Evolutionary conservation across 37 sponge, comb jelly and placozoan species (phyloP).

Genomic region (Amphimedon queenslandica): DNA sequence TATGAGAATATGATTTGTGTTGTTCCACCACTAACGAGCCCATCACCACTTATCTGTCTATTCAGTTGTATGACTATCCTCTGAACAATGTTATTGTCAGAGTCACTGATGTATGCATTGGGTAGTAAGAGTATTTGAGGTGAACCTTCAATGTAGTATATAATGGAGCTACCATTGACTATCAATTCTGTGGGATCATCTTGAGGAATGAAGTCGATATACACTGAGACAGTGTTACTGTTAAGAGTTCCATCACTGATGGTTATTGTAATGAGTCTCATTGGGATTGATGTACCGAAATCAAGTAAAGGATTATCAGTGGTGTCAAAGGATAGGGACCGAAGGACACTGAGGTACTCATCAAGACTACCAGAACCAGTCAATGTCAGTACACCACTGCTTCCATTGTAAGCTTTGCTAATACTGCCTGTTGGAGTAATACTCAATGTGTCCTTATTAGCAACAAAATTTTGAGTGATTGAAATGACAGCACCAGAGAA

Average conservation of each 20-base stretch:
- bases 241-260: slow-evolving; percentile 53
- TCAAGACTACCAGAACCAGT: slow-evolving; percentile 37
- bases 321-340: slow-evolving; percentile 38
- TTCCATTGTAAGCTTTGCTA: not conserved
- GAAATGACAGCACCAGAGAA: slow-evolving; percentile 32
- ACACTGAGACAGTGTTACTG: slow-evolving; percentile 15
- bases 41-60: slow-evolving; percentile 5
- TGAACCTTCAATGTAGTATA: slow-evolving; percentile 41
- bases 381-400: slow-evolving; percentile 25
- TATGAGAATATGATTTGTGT: slow-evolving; percentile 5
- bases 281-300: slow-evolving; percentile 10
- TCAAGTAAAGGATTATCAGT: slow-evolving; percentile 57
- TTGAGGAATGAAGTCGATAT: slow-evolving; percentile 38
- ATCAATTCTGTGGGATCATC: slow-evolving; percentile 46
- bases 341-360: slow-evolving; percentile 15
- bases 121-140: slow-evolving; percentile 22
- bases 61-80: slow-evolving; percentile 15
- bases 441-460: slow-evolving; percentile 5
- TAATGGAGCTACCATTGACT: not conserved
- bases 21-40: slow-evolving; percentile 14
- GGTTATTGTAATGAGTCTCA: slow-evolving; percentile 21
- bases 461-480: slow-evolving; percentile 9
- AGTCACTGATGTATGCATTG: slow-evolving; percentile 34
- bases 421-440: not conserved
- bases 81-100: slow-evolving; percentile 35